Evolutionary conservation across 2,113 vertebrate genomes (phyloP), one percentile per base, ranked within the genome.

Genomic region (Terrapene triunguis): DNA sequence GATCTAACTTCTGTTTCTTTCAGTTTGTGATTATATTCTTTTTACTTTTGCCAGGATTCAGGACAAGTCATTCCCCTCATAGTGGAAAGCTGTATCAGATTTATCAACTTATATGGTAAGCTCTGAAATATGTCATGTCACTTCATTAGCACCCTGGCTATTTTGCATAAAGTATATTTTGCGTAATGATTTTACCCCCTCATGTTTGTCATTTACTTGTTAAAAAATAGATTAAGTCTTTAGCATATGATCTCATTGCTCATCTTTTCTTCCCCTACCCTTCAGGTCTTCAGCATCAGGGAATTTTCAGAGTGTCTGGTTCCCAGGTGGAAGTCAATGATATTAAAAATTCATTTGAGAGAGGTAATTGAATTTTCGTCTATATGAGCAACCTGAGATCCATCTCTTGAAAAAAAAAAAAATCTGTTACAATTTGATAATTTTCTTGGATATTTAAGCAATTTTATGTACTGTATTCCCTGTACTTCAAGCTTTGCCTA

Each of bases 331-430:
- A 99, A 98, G 99, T 99, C 98, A 99, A 99, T 94, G 99, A 99
- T 97, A 99, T 99, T 98, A 99, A 99, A 98, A 99, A 99, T 98
- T 99, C 99, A 32, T 99, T 99, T 97, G 99, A 99, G 97, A 99
- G 99, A 99, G 99, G 99, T 99, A 98, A 98, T 94, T 97, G 69
- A 54, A 25, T 89, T 89, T 95, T 97, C 65, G 22, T 95, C 85
- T 94, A 91, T 97, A 87, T 4, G 5, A 94, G 62, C 57, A 95
- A 86, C 42, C 54, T 93, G 80, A 86, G 92, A 94, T 54, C 79
- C 94, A 65, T 48, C 51, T 80, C 89, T 81, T 91, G 1, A n/a
- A n/a, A n/a, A 88, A 78, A 54, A 85, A 85, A 54, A 91, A 86
- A 90, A 89, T 59, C 17, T 87, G 88, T 65, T 92, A 76, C 88